Evolutionary conservation across 2,888 invertebrate genomes (phyloP), one percentile per base, ranked within the genome.

Genomic region (Drosophila picticornis): DNA sequence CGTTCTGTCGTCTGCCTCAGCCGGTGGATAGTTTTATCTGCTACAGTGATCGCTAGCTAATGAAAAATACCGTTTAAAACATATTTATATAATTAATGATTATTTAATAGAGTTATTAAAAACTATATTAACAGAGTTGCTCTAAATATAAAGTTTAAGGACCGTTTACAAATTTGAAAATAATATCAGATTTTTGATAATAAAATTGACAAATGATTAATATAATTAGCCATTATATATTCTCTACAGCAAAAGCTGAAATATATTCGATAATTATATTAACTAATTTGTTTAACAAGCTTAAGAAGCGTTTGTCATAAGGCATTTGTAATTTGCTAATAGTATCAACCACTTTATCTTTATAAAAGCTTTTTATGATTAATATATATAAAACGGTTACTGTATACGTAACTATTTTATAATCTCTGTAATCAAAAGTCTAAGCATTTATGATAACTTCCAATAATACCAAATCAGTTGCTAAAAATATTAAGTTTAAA

Each of bases 1-100:
- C 57, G 52, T 43, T 29, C 40, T 57, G 29, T 34, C 22, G 62
- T 38, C 65, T 70, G 79, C 58, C 70, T 65, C 58, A 65, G 70
- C 69, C 31, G 38, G n/a, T 64, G 34, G 52, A 5, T 48, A 52
- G 51, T 27, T 57, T 65, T 58, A 52, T 66, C 57, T 57, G n/a
- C 51, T 50, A 38, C 56, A 56, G 38, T 38, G 27, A 38, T 9
- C 27, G 13, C 29, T 38, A 27, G 27, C 56, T n/a, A 29, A 29
- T 13, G 19, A 29, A 19, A 51, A 4, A 25, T 27, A 4, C 4
- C 2, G 16, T 16, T 1, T 16, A 16, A 9, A 22, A 4, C 9
- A 13, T 25, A 7, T 13, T 10, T 40, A 10, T 40, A 19, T 40
- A 40, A 40, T 2, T 16, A 19, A 16, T 19, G 19, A 36, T 19